A percentile compares a stretch with the other conserved stretches of the same genome.
Evolutionary conservation across 2,797 vertebrate species (phyloP).

Genomic region (Fratercula arctica): DNA sequence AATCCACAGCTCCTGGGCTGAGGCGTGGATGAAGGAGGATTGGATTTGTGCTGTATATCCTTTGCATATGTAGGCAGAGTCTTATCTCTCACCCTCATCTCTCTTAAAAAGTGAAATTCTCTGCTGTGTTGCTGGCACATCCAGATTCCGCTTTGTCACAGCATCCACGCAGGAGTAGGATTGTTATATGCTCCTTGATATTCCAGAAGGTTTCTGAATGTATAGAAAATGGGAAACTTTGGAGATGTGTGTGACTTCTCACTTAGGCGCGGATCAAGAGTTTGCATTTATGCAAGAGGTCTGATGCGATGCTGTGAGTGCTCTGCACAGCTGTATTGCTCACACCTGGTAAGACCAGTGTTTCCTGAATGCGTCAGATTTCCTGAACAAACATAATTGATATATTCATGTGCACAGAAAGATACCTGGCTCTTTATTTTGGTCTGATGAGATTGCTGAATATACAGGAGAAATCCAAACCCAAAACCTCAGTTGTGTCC

Average conservation of each 20-base stretch:
- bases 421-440: neutral
- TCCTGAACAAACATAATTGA: neutral
- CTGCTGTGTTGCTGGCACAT: neutral
- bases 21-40: neutral
- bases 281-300: neutral
- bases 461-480: neutral
- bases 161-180: accelerated
- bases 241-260: neutral
- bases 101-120: neutral
- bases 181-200: neutral
- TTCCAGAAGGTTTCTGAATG: neutral
- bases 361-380: constrained; percentile 20
- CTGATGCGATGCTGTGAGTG: neutral
- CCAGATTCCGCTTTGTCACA: neutral
- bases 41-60: neutral
- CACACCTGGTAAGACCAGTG: constrained; percentile 16
- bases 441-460: neutral
- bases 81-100: neutral
- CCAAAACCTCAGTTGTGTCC: neutral
- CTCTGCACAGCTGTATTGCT: neutral
- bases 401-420: neutral
- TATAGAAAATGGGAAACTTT: neutral
- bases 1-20: neutral
- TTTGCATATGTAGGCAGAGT: neutral
- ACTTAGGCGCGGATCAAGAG: neutral